Evolutionary conservation across 2,113 vertebrate species (phyloP), one percentile per base, ranked within the genome.

Genomic region (Syngnathus typhle): DNA sequence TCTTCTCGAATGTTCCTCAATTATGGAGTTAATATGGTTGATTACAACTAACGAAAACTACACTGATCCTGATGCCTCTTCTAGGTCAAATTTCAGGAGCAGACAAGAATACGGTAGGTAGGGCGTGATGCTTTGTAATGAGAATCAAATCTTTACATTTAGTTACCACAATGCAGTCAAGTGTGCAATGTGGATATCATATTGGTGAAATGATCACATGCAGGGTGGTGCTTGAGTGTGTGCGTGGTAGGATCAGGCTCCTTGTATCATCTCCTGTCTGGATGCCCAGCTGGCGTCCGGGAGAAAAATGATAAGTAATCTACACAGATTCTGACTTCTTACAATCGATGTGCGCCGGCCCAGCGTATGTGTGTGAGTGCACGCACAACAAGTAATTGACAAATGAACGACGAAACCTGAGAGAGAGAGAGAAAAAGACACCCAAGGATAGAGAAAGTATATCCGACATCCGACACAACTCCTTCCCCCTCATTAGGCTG

Each of bases 391-490:
- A 74, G 84, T 85, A 87, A 85, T 84, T 85, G 84, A 87, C 74
- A 76, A 88, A 80, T 73, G 66, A 74, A 72, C 60, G 64, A 43
- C 44, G 79, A 76, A 80, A 77, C 73, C 59, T 85, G 81, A 85
- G 78, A 81, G 76, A 85, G 82, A 87, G 77, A 79, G 71, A 71
- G 67, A 68, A 37, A 67, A 68, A 81, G 69, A 85, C 68, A 74
- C 44, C 36, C 73, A 70, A 77, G 70, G 61, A 76, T 73, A 79
- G 69, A 82, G 75, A 84, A 87, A 85, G 83, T 85, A 88, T 88
- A 88, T 88, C 80, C 79, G 86, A 89, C 83, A 87, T 77, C 74
- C 76, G 86, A 89, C 86, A 89, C 86, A 89, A 88, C 75, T 63
- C 64, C 62, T 60, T 61, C 59, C 73, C 38, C 75, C 76, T 81